Conservation (phyloP, 2,113 vertebrate genomes). For the Amazona guildingii region DNA sequence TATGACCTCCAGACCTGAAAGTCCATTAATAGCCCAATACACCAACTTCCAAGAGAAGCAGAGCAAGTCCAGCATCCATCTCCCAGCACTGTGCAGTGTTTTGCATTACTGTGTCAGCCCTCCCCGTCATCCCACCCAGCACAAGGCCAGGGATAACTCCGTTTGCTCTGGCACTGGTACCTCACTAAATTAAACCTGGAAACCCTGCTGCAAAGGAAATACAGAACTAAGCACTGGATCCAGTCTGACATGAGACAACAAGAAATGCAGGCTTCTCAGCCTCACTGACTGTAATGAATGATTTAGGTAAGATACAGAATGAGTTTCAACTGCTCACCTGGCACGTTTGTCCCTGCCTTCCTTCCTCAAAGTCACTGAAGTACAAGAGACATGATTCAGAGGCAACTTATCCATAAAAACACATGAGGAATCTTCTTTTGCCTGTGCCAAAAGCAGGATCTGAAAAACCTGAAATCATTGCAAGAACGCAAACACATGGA, state of each 20-base stretch:
- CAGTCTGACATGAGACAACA: accelerated
- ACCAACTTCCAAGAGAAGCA: neutral
- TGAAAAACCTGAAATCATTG: neutral
- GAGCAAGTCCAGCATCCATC: neutral
- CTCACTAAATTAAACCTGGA: neutral
- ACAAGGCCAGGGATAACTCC: neutral
- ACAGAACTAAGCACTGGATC: neutral
- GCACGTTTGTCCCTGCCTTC: neutral
- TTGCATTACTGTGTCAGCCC: neutral
- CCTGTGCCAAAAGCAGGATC: neutral
- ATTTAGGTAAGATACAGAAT: neutral
- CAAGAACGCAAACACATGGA: accelerated
- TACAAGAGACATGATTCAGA: neutral
- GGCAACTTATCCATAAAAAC: neutral
- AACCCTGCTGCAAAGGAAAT: neutral
- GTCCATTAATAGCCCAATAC: neutral
- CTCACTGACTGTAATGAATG: accelerated
- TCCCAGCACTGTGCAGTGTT: neutral
- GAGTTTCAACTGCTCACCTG: neutral
- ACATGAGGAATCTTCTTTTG: neutral
- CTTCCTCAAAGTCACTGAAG: neutral
- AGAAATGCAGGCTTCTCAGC: neutral
- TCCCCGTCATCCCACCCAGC: accelerated
- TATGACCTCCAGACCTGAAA: neutral
- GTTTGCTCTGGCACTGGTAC: neutral